These are phyloP conservation scores for Pemphredon lugubris DNA, from an alignment of 2,888 invertebrate species.

Conservation along the genomic window DNA sequence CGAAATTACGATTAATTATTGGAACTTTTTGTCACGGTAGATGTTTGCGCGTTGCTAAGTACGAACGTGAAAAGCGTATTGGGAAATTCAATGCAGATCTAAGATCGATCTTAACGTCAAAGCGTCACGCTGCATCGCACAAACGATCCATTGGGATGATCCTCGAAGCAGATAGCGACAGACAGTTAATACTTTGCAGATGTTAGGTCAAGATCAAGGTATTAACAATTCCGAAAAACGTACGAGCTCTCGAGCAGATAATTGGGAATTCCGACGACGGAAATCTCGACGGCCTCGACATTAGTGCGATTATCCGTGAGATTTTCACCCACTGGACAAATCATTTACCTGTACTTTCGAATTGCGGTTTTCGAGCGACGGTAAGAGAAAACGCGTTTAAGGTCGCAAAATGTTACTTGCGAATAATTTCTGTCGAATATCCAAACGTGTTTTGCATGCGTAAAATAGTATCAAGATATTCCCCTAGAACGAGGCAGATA, in stretches of 20 bases:
- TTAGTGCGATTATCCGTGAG: slow-evolving; percentile 32
- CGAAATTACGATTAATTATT: no score
- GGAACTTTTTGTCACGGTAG: no score
- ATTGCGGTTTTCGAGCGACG: not conserved
- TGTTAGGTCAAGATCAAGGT: slow-evolving; percentile 20
- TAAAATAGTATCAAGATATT: not conserved
- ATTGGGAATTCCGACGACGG: slow-evolving; percentile 35
- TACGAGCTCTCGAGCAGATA: slow-evolving; percentile 19
- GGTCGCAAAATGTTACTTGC: not conserved
- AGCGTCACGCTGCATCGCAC: slow-evolving; percentile 10
- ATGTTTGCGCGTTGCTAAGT: no score
- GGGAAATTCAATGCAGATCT: no score
- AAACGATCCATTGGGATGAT: slow-evolving; percentile 31
- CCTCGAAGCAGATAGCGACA: slow-evolving; percentile 8
- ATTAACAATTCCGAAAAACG: slow-evolving; percentile 33
- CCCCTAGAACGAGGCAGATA: no score
- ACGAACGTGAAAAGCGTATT: no score
- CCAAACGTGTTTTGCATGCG: not conserved
- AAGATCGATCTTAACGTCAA: slow-evolving; percentile 18
- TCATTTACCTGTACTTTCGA: slow-evolving; percentile 32
- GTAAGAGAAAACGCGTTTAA: not conserved
- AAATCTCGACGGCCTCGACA: slow-evolving; percentile 2
- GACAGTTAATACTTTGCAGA: slow-evolving; percentile 50
- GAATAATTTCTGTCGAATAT: no score
- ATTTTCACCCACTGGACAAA: slow-evolving; percentile 23